phyloP scores from a whole-genome alignment of 2,113 vertebrate species.

The Scatophagus argus region DNA sequence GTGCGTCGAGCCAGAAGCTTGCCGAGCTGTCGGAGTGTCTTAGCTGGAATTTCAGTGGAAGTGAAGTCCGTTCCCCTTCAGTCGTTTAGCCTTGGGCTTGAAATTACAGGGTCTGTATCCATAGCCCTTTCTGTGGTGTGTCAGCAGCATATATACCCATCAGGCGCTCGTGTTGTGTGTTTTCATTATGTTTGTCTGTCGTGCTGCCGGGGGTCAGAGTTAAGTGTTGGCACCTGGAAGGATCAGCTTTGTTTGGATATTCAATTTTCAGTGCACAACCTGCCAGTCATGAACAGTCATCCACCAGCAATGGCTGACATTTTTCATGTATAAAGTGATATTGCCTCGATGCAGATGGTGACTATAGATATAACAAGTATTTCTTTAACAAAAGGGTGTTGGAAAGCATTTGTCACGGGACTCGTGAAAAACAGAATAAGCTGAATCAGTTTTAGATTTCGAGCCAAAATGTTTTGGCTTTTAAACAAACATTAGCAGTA shows the following conservation, averaged over 20 bases:
- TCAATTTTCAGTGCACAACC: conserved; percentile 38
- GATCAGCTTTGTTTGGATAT: conserved; percentile 49
- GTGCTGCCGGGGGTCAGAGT: conserved; percentile 50
- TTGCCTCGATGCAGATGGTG: conserved; percentile 18
- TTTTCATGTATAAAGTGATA: conserved; percentile 7
- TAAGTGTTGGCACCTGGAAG: conserved; percentile 40
- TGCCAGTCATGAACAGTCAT: conserved; percentile 38
- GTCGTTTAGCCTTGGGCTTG: conserved; percentile 67
- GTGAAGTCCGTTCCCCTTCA: conserved; percentile 74
- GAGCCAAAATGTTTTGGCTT: neutral
- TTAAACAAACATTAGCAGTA: neutral
- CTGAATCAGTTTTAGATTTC: neutral
- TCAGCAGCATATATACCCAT: conserved; percentile 48
- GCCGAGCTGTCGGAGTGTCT: conserved; percentile 68
- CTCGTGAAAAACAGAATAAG: neutral
- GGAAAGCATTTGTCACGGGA: neutral
- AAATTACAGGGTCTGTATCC: conserved; percentile 70
- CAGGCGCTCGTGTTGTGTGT: conserved; percentile 45
- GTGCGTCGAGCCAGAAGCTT: conserved; percentile 57
- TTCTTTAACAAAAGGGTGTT: neutral
- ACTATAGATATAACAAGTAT: neutral
- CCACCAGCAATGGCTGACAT: conserved; percentile 28
- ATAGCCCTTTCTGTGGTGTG: conserved; percentile 45
- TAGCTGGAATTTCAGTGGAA: conserved; percentile 71
- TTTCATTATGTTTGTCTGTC: conserved; percentile 61